Evolutionary conservation across 1,140 invertebrate species (phyloP).

Genomic region (Dinothrombium tinctorium): DNA sequence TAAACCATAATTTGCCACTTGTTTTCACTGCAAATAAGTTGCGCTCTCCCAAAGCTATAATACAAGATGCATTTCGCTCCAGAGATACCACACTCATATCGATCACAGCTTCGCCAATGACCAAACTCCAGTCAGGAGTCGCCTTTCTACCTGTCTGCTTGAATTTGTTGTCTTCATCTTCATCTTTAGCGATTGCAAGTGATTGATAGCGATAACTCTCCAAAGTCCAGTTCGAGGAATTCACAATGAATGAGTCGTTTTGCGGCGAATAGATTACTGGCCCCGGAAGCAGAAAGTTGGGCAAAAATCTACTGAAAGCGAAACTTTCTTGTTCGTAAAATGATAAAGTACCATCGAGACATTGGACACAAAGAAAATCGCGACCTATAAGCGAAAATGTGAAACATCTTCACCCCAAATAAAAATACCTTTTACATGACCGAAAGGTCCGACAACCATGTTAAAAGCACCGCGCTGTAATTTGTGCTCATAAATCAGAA

Average conservation of each 20-base stretch:
- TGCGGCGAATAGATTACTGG: conserved; percentile 46
- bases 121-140: conserved; percentile 41
- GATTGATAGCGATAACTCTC: conserved; percentile 49
- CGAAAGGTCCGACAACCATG: conserved; percentile 52
- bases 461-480: conserved; percentile 28
- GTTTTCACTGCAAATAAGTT: conserved; percentile 13
- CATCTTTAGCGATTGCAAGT: conserved; percentile 23
- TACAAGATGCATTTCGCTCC: background rate
- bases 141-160: background rate
- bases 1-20: conserved; percentile 31
- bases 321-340: conserved; percentile 72
- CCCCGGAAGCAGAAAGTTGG: conserved; percentile 47
- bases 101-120: conserved; percentile 45
- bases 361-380: conserved; percentile 65
- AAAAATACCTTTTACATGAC: conserved; percentile 32
- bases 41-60: conserved; percentile 11
- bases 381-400: conserved; percentile 23
- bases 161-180: conserved; percentile 10
- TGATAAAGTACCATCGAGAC: conserved; percentile 50
- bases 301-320: conserved; percentile 43
- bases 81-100: conserved; percentile 31
- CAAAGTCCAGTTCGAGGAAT: conserved; percentile 41
- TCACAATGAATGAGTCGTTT: conserved; percentile 52
- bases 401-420: background rate
- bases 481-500: conserved; percentile 25